Base-by-base conservation (phyloP, 2,113 vertebrate species). In the Pleuronectes platessa region DNA sequence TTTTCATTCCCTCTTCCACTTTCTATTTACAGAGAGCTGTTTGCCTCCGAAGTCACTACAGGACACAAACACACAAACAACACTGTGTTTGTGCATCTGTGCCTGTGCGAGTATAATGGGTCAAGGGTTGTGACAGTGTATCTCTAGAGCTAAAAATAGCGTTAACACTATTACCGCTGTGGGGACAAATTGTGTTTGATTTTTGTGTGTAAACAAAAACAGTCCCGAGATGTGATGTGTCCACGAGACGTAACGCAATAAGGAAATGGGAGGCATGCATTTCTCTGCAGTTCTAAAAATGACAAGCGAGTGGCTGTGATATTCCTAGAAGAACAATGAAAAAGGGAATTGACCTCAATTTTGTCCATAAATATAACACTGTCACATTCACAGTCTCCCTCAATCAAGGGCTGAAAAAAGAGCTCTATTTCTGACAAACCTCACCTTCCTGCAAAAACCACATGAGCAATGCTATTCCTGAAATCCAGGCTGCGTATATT, bases 401-500 rank as follows among this genome's bases (percentile, higher is more conserved):
- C 74, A 78, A 87, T 90, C 78, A 75, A 66, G 69, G 61, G 61
- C 78, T 61, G 61, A 79, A 79, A 86, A 82, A 85, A 87, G 76
- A 78, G 59, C 59, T 84, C 83, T 85, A 88, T 89, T 88, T 83
- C 84, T 61, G 77, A 74, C 68, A 68, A 53, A 82, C 75, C 82
- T 90, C 89, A 90, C 89, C 82, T 87, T 87, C 76, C 79, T 31
- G 61, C 83, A 82, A 69, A 88, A 76, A 87, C 83, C 90, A 89
- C 87, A 89, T 84, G 83, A 77, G 81, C 80, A 53, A 59, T 71
- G 61, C 91, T 92, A 89, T 92, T 92, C 83, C 76, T 88, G 89
- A 92, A 91, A 92, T 93, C 88, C 86, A 93, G 92, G 90, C 76
- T 90, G 82, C 20, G 8, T 89, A 87, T 89, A 83, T 84, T 73